These are phyloP conservation scores for Drosophila miranda DNA, from an alignment of 1,140 invertebrate species.

Conservation along the genomic window DNA sequence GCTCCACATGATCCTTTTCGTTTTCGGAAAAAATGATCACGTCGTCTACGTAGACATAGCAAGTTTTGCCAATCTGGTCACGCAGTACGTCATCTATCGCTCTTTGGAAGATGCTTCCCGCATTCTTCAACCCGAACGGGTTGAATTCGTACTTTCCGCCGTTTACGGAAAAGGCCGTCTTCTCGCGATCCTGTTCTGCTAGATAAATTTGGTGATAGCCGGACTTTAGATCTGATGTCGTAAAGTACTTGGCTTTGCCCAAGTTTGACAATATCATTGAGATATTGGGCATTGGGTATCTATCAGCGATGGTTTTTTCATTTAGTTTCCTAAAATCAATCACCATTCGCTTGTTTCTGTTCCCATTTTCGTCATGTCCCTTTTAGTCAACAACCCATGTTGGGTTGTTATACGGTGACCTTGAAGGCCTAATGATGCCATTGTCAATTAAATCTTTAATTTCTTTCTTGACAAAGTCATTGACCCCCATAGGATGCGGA, in stretches of 20 bases:
- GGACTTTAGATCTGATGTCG: conserved; percentile 15
- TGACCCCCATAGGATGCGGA: background rate
- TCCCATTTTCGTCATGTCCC: no score
- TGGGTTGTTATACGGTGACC: no score
- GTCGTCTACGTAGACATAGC: conserved; percentile 33
- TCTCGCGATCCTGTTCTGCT: conserved; percentile 64
- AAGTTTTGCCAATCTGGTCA: conserved; percentile 18
- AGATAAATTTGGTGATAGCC: conserved; percentile 82
- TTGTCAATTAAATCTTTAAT: no score
- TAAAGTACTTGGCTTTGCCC: conserved; percentile 20
- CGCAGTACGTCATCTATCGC: conserved; percentile 23
- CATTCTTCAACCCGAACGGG: conserved; percentile 24
- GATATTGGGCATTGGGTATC: conserved; percentile 2
- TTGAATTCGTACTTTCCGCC: conserved; percentile 37
- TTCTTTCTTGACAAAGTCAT: no score
- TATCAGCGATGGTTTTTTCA: background rate
- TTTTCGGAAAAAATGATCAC: conserved; percentile 26
- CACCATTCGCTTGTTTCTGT: no score
- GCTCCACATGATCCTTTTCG: conserved; percentile 1
- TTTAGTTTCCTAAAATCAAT: background rate
- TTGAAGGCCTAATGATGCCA: no score
- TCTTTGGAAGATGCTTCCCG: conserved; percentile 29
- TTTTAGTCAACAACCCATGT: no score
- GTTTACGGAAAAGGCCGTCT: conserved; percentile 82
- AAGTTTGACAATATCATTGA: conserved; percentile 72